phyloP scores from a whole-genome alignment of 2,888 invertebrate genomes.

The Metalampra italica region DNA sequence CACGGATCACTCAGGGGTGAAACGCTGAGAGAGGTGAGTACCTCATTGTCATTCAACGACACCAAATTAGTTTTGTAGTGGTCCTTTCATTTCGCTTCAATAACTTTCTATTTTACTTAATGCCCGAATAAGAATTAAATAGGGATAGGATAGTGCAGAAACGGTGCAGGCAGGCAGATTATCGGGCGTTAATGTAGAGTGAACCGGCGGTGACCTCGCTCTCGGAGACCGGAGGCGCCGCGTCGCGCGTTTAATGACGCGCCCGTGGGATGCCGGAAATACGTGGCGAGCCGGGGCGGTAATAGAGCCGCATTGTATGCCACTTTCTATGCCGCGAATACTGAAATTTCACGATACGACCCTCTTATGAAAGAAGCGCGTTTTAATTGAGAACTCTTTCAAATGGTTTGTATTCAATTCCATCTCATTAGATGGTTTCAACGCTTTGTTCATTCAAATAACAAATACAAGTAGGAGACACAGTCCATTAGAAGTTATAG shows the following conservation, averaged over 20 bases:
- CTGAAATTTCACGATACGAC: constrained; percentile 66
- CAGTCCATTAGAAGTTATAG: constrained; percentile 6
- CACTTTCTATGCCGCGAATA: constrained; percentile 69
- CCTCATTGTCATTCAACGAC: constrained; percentile 6
- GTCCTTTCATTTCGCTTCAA: neutral
- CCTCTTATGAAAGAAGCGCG: constrained; percentile 29
- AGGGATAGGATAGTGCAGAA: constrained; percentile 30
- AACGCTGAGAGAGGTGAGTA: constrained; percentile 84
- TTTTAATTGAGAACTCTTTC: constrained; percentile 19
- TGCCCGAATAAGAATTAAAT: constrained; percentile 20
- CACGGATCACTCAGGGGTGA: constrained; percentile 89
- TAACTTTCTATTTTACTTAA: neutral
- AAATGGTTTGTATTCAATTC: constrained; percentile 12
- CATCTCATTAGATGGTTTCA: too few relatives aligned
- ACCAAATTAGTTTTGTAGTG: constrained; percentile 3
- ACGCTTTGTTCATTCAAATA: too few relatives aligned
- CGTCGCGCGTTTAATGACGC: constrained; percentile 65
- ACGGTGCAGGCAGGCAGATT: constrained; percentile 41
- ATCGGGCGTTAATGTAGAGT: constrained; percentile 63
- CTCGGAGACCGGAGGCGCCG: constrained; percentile 21
- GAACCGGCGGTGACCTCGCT: constrained; percentile 15
- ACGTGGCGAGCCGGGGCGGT: constrained; percentile 65
- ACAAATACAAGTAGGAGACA: neutral
- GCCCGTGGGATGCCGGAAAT: constrained; percentile 68
- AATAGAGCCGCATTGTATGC: constrained; percentile 70